Evolutionary conservation across 2,797 vertebrate species (phyloP), one percentile per base, ranked within the genome.

Genomic region (Enteromius afrohamiltoni): DNA sequence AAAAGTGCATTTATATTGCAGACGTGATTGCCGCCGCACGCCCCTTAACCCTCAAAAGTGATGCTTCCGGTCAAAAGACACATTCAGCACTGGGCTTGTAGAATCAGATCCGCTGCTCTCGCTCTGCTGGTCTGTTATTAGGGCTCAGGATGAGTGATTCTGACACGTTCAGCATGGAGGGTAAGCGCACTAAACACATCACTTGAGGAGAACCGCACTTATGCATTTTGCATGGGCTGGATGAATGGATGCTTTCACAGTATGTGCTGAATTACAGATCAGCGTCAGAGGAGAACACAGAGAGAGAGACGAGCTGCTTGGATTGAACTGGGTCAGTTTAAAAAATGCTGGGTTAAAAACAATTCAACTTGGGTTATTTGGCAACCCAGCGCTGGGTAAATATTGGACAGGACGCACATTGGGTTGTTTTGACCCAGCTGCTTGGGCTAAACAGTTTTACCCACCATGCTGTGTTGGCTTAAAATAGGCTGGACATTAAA

Each of bases 181-280:
- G 86, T 51, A 74, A 80, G 87, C 45, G 79, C 79, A 47, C 65
- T 91, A 87, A 90, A 58, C 87, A 79, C 88, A 88, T 91, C 85
- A 86, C 85, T 91, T 91, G 89, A 87, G 85, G 89, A 88, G 93
- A 87, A 74, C 87, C 85, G 88, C 88, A 86, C 26, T 91, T 88
- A 90, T 93, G 88, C 92, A 93, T 93, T 90, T 91, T 93, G 91
- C 78, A 93, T 88, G 67, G 85, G 77, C 76, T 67, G 84, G 85
- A 89, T 89, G 90, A 91, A 90, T 86, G 86, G 88, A 89, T 86
- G 89, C 88, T 73, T 83, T 80, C 23, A 78, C 88, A 86, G 69
- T 77, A 79, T 73, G 78, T 51, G 83, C 88, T 74, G 91, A 92
- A 93, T 94, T 40, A 90, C 89, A 91, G 90, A 94, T 89, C 71